Evolutionary conservation across 2,888 invertebrate species (phyloP).

Genomic region (Clitarchus hookeri): DNA sequence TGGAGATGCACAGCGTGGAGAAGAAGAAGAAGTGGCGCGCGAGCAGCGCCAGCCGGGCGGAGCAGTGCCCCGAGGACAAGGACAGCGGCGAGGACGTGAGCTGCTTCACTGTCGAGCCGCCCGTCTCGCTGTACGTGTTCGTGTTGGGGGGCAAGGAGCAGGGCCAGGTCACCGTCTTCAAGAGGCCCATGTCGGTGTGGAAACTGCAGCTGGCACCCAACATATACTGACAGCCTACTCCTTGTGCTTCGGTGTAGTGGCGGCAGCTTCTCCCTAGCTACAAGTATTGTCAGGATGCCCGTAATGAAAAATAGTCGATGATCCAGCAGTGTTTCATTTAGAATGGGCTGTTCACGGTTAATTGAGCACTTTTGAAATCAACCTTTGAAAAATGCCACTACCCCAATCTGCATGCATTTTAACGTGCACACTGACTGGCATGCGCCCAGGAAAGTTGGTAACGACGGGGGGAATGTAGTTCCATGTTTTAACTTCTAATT

Average conservation of each 20-base stretch:
- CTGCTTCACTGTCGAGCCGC: constrained; percentile 44
- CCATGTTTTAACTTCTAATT: no score
- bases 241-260: background rate
- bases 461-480: no score
- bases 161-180: constrained; percentile 74
- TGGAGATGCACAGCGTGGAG: constrained; percentile 49
- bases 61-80: constrained; percentile 48
- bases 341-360: no score
- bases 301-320: no score
- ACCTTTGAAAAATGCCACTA: no score
- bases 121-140: constrained; percentile 66
- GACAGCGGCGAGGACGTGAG: constrained; percentile 37
- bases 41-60: constrained; percentile 62
- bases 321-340: no score
- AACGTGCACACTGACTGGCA: no score
- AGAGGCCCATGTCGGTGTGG: constrained; percentile 80
- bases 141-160: constrained; percentile 81
- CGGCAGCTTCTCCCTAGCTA: no score
- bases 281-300: no score
- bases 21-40: constrained; percentile 55
- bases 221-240: constrained; percentile 41
- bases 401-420: no score
- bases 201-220: constrained; percentile 64
- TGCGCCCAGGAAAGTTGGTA: no score
- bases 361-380: no score